A percentile compares a stretch with the other conserved stretches of the same genome.
These are phyloP conservation scores for Cottoperca gobio DNA, from an alignment of 2,797 vertebrate genomes.

Conservation along the genomic window DNA sequence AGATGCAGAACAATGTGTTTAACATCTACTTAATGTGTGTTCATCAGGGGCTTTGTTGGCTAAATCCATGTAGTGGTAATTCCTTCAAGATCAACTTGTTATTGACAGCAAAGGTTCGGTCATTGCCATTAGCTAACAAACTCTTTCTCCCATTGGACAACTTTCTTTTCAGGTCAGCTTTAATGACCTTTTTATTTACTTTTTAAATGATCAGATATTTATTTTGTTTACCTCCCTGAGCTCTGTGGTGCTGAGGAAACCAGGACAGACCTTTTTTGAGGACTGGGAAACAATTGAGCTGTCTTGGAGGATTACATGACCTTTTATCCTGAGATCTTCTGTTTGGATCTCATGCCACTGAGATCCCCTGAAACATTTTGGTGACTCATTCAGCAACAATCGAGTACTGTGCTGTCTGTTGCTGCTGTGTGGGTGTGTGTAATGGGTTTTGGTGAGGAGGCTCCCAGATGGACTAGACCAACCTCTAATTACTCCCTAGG, in stretches of 20 bases:
- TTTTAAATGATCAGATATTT: not conserved
- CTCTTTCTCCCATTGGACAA: too few relatives aligned
- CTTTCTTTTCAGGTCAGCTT: too few relatives aligned
- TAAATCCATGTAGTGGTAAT: not conserved
- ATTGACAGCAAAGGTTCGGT: slow-evolving; percentile 1
- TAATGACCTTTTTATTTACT: too few relatives aligned
- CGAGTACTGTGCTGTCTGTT: slow-evolving; percentile 17
- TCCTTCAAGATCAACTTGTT: not conserved
- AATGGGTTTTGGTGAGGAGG: slow-evolving; percentile 31
- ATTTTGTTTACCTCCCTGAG: not conserved
- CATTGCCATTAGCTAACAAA: not conserved
- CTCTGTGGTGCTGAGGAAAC: slow-evolving; percentile 3
- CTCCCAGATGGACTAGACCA: slow-evolving; percentile 43
- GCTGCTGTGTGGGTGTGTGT: slow-evolving; percentile 39
- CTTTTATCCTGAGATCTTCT: slow-evolving; percentile 43
- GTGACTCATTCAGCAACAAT: slow-evolving; percentile 45
- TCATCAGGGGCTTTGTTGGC: too few relatives aligned
- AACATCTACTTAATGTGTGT: too few relatives aligned
- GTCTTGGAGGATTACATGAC: slow-evolving; percentile 46
- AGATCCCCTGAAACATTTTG: slow-evolving; percentile 43
- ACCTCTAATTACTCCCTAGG: slow-evolving; percentile 67
- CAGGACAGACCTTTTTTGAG: slow-evolving; percentile 38
- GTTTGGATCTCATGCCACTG: slow-evolving; percentile 28
- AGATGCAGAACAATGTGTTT: too few relatives aligned
- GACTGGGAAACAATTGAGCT: slow-evolving; percentile 25